These are phyloP conservation scores for Pachyuromys duprasi DNA, from an alignment of 2,797 vertebrate genomes.

Conservation along the genomic window DNA sequence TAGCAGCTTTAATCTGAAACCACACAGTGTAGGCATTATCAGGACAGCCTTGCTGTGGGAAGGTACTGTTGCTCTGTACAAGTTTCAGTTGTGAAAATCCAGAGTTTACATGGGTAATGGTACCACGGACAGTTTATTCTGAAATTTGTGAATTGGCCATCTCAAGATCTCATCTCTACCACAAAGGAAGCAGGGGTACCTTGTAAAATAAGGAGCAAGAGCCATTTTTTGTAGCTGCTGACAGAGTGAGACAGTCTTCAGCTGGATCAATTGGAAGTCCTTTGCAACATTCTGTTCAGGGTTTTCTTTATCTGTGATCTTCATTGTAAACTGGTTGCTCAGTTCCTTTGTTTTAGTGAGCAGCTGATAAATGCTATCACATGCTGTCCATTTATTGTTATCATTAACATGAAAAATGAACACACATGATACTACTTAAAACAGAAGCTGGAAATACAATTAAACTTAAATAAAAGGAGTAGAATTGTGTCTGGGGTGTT, in stretches of 20 bases:
- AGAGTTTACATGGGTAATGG: neutral
- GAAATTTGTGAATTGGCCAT: constrained; percentile 31
- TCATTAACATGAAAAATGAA: constrained; percentile 70
- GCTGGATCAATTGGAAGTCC: neutral
- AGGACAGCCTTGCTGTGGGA: constrained; percentile 72
- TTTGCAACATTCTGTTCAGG: constrained; percentile 2
- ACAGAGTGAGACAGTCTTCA: constrained; percentile 3
- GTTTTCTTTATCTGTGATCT: constrained; percentile 61
- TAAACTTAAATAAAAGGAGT: constrained; percentile 70
- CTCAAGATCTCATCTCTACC: constrained; percentile 24
- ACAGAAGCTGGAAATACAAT: constrained; percentile 66
- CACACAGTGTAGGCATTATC: constrained; percentile 80
- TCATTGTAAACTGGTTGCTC: constrained; percentile 69
- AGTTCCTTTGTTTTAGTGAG: constrained; percentile 69
- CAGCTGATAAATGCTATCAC: constrained; percentile 60
- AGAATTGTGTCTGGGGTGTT: constrained; percentile 65
- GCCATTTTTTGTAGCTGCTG: neutral
- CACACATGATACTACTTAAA: constrained; percentile 36
- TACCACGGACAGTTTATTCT: constrained; percentile 32
- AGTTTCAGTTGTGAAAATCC: constrained; percentile 68
- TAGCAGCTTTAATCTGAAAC: constrained; percentile 88
- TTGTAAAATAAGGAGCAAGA: constrained; percentile 38
- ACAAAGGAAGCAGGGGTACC: constrained; percentile 32
- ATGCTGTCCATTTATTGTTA: constrained; percentile 62
- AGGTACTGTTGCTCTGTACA: constrained; percentile 47